A percentile compares a stretch with the other conserved stretches of the same genome.
These are phyloP conservation scores for Pantala flavescens DNA, from an alignment of 1,140 invertebrate species.

Conservation along the genomic window DNA sequence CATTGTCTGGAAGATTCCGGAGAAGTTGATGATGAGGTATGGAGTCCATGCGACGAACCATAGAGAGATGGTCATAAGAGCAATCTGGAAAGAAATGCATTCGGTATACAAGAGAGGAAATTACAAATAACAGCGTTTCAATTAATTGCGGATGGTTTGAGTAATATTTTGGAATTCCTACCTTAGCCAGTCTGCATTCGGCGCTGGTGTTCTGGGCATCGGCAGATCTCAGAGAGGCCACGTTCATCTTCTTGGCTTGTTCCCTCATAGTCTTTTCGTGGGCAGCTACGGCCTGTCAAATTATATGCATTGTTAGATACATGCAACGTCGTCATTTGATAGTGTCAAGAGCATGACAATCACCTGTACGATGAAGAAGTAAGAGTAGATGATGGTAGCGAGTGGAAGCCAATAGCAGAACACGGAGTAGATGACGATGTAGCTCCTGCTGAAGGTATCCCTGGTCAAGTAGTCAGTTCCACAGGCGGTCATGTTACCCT, in stretches of 20 bases:
- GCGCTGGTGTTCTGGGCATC: conserved; percentile 49
- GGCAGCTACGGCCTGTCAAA: conserved; percentile 44
- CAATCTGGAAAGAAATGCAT: conserved; percentile 39
- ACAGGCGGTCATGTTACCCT: conserved; percentile 70
- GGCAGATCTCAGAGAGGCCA: conserved; percentile 49
- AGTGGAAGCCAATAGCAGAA: conserved; percentile 55
- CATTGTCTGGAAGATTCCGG: conserved; percentile 49
- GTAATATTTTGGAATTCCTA: conserved; percentile 25
- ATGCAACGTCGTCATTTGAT: background rate
- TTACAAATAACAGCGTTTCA: no score
- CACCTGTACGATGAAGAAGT: conserved; percentile 55
- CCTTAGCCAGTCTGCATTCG: conserved; percentile 50
- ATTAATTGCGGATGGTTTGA: no score
- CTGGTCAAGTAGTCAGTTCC: conserved; percentile 65
- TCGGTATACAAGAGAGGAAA: no score
- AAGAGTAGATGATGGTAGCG: conserved; percentile 55
- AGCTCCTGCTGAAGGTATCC: conserved; percentile 48
- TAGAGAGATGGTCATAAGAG: conserved; percentile 58
- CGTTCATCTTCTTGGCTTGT: conserved; percentile 63
- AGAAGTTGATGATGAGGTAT: conserved; percentile 58
- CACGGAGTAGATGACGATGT: conserved; percentile 51
- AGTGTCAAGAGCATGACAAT: background rate
- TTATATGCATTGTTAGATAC: background rate
- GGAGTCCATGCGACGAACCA: conserved; percentile 71
- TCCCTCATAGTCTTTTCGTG: conserved; percentile 61